Evolutionary conservation across 2,113 vertebrate genomes (phyloP), one percentile per base, ranked within the genome.

Genomic region (Platysternon megacephalum): DNA sequence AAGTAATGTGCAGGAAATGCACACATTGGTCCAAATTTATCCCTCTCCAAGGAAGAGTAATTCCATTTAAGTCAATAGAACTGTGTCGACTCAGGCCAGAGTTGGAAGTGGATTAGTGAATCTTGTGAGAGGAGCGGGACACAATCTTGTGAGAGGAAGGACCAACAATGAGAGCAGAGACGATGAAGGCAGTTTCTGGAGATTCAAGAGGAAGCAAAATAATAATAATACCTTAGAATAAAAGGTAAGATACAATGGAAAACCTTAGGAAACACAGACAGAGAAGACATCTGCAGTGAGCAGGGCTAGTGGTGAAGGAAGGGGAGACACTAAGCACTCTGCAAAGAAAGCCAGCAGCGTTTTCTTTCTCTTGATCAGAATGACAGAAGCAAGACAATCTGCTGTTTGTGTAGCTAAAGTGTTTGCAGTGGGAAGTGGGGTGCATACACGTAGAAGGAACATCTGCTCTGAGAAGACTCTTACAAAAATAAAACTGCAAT

Each of bases 351-450:
- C 84, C 2, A 17, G 29, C 87, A 85, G 94, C 93, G 88, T 95
- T 97, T 97, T 94, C 90, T 94, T 78, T 95, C 88, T 92, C 87
- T 90, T 82, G 86, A 95, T 89, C 84, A 0, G 9, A 88, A 88
- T 0, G 3, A 97, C 96, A 97, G 96, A 97, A 97, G 96, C 92
- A 97, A 94, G 92, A 84, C 96, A 97, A 97, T 97, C 97, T 97
- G 97, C 96, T 97, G 97, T 97, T 97, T 97, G 92, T 97, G 96
- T 92, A 95, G 92, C 96, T 95, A 95, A 97, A 97, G 90, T 96
- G 96, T 96, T 97, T 97, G 92, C 97, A 88, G 89, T 96, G 85
- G 92, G 65, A 95, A 96, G 93, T 22, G 82, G 84, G 87, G 96
- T 92, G 84, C 91, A 95, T 91, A 93, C 79, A 93, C 92, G 93